phyloP scores from a whole-genome alignment of 2,113 vertebrate species.

The Rhea americana region DNA sequence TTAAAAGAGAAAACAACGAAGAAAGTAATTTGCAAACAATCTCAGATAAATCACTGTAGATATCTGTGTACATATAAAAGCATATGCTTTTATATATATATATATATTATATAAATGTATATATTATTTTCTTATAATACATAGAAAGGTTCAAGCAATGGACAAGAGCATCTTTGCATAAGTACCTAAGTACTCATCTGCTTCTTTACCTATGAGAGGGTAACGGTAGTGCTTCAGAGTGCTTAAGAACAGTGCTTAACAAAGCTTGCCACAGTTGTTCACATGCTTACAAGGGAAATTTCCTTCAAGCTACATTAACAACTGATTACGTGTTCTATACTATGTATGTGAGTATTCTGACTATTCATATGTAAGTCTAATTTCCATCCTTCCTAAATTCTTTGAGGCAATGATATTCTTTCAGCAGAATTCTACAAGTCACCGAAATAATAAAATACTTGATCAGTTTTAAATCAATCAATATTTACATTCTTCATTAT shows the following conservation, averaged over 20 bases:
- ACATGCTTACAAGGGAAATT: not conserved
- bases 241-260: not conserved
- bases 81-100: not conserved
- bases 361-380: not conserved
- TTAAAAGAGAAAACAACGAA: not conserved
- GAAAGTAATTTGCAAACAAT: not conserved
- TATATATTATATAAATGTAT: not conserved
- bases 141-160: not conserved
- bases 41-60: not conserved
- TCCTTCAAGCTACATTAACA: not conserved
- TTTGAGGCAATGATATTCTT: not conserved
- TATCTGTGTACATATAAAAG: not conserved
- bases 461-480: not conserved
- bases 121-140: not conserved
- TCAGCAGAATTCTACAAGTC: not conserved
- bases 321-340: accelerated
- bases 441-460: not conserved
- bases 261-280: not conserved
- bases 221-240: not conserved
- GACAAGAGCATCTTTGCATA: not conserved
- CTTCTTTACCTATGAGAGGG: not conserved
- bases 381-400: not conserved
- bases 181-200: not conserved
- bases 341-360: not conserved
- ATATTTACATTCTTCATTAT: not conserved